Base-by-base conservation (phyloP, 2,888 invertebrate species). In the Pandemis heparana region DNA sequence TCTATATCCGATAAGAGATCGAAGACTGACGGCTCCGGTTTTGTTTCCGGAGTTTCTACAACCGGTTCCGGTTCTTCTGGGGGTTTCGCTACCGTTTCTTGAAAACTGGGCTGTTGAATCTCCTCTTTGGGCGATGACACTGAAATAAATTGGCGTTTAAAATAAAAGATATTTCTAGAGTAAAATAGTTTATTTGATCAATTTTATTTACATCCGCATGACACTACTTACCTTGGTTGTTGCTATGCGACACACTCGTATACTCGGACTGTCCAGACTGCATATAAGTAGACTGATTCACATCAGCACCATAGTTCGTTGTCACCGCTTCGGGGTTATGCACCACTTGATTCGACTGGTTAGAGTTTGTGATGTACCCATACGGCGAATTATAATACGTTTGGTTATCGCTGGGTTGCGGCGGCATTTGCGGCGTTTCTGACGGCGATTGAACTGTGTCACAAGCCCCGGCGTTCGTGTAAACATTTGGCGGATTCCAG, bases 1-100 rank as follows among this genome's bases (percentile, higher is more conserved):
- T 97, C 97, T 62, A 98, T 95, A 65, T 96, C 97, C 0, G 97
- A 96, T 8, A 98, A 87, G 46, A 98, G 91, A 90, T 98, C 98
- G 65, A 97, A 95, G 70, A 96, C 96, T 8, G 90, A 86, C n/a
- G 84, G 82, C 76, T 91, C 90, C 0, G 85, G 51, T 69, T 84
- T 87, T 4, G 78, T 76, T 77, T 89, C 86, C 32, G 81, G 77
- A 61, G 68, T 59, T 66, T 79, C 75, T 39, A 76, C 75, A 48
- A 77, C 76, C 2, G 83, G 72, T 75, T 79, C 79, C 60, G 74
- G 67, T 76, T 79, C 79, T 67, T 76, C 67, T 9, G 73, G 74
- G 51, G 51, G 61, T 77, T 76, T 64, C 12, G 23, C 10, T 23
- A 23, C 48, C 32, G 38, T 51, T 75, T 63, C 68, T 62, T 61